Evolutionary conservation across 1,140 invertebrate species (phyloP).

Genomic region (Chironomus tepperi): DNA sequence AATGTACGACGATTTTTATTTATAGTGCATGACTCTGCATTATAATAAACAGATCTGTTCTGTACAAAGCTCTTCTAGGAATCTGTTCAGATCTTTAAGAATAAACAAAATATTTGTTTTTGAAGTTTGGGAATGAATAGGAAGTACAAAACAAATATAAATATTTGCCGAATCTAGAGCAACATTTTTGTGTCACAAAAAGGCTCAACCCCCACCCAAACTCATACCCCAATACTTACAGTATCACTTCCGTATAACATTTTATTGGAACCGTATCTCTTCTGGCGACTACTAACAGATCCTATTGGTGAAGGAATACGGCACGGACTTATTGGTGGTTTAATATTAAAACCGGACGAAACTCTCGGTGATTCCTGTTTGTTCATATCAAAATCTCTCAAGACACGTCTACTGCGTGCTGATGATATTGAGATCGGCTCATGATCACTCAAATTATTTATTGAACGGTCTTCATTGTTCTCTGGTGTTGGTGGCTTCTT

Average conservation of each 20-base stretch:
- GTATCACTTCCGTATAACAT: constrained; percentile 14
- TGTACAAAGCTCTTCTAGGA: too few relatives aligned
- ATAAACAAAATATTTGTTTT: too few relatives aligned
- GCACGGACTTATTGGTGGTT: constrained; percentile 16
- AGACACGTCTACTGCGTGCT: not conserved
- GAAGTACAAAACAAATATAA: too few relatives aligned
- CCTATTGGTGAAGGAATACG: constrained; percentile 18
- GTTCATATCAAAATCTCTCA: constrained; percentile 7
- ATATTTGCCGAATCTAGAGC: too few relatives aligned
- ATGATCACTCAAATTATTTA: constrained; percentile 9
- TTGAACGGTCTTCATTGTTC: not conserved
- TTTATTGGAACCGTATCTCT: constrained; percentile 14
- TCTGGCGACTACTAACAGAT: not conserved
- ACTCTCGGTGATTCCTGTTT: not conserved
- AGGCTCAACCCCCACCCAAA: too few relatives aligned
- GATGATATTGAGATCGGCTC: constrained; percentile 6
- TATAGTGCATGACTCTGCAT: too few relatives aligned
- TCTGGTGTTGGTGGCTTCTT: constrained; percentile 8
- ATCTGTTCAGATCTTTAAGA: too few relatives aligned
- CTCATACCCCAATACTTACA: not conserved
- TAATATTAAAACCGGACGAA: not conserved
- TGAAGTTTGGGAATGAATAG: too few relatives aligned
- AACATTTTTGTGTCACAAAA: too few relatives aligned
- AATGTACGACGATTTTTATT: too few relatives aligned
- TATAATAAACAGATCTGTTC: too few relatives aligned